Percentiles rank a stretch among this genome's conserved stretches.
Conservation (phyloP, 2,797 vertebrate genomes). For the Australoheros facetus region DNA sequence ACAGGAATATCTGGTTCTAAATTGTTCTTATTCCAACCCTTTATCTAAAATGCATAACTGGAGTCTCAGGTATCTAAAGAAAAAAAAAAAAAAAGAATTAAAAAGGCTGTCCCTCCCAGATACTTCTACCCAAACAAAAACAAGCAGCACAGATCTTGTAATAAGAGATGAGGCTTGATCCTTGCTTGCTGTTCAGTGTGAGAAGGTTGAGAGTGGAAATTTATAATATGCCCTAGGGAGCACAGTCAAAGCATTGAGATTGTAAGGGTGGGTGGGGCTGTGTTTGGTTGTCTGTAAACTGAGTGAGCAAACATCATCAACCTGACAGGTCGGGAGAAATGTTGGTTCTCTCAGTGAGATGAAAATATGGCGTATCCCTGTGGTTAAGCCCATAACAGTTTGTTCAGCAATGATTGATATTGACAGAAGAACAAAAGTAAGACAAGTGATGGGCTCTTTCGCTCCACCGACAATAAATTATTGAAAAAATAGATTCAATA, state of each 20-base stretch:
- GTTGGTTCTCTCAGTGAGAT: neutral
- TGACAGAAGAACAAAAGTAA: neutral
- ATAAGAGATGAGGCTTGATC: neutral
- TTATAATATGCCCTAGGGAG: neutral
- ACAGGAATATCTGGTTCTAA: neutral
- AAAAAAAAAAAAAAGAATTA: neutral
- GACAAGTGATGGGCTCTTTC: neutral
- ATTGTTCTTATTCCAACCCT: neutral
- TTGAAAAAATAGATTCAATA: neutral
- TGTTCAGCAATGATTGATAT: neutral
- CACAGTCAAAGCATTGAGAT: neutral
- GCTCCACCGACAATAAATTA: constrained; percentile 6
- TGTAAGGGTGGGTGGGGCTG: neutral
- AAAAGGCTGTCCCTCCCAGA: neutral
- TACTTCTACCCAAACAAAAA: neutral
- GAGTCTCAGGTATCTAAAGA: constrained; percentile 17
- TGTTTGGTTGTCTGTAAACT: neutral
- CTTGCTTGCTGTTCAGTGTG: neutral
- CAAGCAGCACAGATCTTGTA: neutral
- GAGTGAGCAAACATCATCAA: constrained; percentile 17
- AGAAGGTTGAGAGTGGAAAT: neutral
- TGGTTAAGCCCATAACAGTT: neutral
- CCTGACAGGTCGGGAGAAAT: constrained; percentile 11
- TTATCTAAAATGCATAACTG: neutral
- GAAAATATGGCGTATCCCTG: neutral